These are phyloP conservation scores for Calliphora vicina DNA, from an alignment of 1,140 invertebrate species.

Conservation along the genomic window DNA sequence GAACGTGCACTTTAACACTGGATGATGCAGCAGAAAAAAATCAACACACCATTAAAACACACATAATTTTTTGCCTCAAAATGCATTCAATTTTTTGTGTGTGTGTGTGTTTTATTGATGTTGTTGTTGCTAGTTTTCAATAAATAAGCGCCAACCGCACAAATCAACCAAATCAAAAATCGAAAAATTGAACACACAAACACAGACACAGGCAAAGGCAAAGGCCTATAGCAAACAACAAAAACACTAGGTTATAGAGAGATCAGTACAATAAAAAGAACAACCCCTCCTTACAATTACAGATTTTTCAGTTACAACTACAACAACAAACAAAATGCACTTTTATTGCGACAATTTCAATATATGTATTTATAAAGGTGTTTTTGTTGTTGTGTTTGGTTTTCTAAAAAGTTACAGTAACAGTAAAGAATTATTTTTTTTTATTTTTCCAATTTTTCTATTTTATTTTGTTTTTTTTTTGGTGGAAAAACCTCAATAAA, in stretches of 20 bases:
- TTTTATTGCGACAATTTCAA: conserved; percentile 39
- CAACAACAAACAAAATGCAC: conserved; percentile 16
- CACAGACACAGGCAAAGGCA: not conserved
- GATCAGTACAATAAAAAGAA: not conserved
- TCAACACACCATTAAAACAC: conserved; percentile 29
- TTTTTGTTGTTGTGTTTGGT: too few species aligned
- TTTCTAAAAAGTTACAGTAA: too few species aligned
- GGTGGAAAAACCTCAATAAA: not conserved
- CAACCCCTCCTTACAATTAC: not conserved
- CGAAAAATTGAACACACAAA: conserved; percentile 19
- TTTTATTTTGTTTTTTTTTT: not conserved
- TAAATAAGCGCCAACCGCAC: conserved; percentile 34
- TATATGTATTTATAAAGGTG: too few species aligned
- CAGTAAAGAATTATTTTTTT: not conserved
- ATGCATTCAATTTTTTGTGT: conserved; percentile 22
- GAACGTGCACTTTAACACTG: conserved; percentile 61
- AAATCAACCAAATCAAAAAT: conserved; percentile 38
- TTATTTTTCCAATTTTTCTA: not conserved
- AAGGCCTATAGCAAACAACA: too few species aligned
- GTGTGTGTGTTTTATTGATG: not conserved
- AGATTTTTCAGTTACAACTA: not conserved
- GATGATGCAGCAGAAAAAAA: conserved; percentile 58
- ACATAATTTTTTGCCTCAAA: conserved; percentile 21
- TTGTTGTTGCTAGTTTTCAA: conserved; percentile 18
- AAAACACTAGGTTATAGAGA: too few species aligned